Base-by-base conservation (phyloP, 2,797 vertebrate species). In the Poeciliopsis presidionis region DNA sequence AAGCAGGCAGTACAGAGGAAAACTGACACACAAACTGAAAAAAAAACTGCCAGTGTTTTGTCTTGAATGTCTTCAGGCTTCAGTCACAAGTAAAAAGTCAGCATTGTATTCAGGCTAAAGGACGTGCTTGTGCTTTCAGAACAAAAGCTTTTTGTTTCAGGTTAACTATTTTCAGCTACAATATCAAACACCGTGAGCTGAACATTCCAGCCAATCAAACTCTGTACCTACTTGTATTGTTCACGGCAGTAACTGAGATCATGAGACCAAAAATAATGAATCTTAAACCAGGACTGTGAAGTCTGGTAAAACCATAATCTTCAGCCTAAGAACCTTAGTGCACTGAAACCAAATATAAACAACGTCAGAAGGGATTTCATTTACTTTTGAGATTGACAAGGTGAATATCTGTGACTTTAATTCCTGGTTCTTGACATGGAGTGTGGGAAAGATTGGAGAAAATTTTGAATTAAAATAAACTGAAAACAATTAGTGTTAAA, bases 201-300 rank as follows among this genome's bases (percentile, higher is more conserved):
- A 81, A 86, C 76, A 80, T 84, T 85, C 79, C 49, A 33, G 18
- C 39, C 67, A 65, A 77, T 86, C 69, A 78, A 81, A 65, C 72
- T 72, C 46, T 51, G 49, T 73, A 69, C 61, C 71, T 69, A 59
- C 36, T 55, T 51, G 45, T 77, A 51, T 70, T 82, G 59, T 74
- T 81, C 13, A 1, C 0, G 4, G 55, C n/a, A 45, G 55, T 78
- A 70, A 83, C 43, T 77, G 51, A 77, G 39, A 78, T 82, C 82
- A 85, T 80, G 77, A 86, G 82, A 85, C 78, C 51, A 73, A 74
- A 82, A 57, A 74, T 36, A 80, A 49, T 72, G 67, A 78, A 72
- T 49, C 76, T 82, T 72, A 74, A 84, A 78, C 4, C 14, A 0
- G 1, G n/a, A 28, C 25, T 74, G 5, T 72, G 53, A 82, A 75